phyloP scores from a whole-genome alignment of 2,888 invertebrate genomes.

The Oscheius sp. region DNA sequence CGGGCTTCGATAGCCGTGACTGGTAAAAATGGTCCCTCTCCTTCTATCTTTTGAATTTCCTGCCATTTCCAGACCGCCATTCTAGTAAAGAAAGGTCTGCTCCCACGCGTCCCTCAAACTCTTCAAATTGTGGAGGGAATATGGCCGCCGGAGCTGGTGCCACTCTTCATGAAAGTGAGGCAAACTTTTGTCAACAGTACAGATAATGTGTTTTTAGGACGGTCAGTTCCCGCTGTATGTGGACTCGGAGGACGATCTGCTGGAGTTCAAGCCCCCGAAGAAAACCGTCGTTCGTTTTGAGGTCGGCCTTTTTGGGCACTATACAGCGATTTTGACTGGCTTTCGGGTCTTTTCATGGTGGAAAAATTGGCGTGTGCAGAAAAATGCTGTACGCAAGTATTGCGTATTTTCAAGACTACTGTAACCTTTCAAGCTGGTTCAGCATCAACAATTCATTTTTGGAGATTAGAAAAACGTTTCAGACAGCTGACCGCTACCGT shows the following conservation, averaged over 20 bases:
- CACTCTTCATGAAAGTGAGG: constrained; percentile 66
- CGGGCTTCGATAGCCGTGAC: background rate
- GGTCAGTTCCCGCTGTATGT: constrained; percentile 68
- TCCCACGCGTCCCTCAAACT: constrained; percentile 66
- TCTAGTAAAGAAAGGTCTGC: constrained; percentile 69
- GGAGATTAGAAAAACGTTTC: background rate
- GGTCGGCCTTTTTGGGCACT: constrained; percentile 7
- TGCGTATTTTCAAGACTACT: no score
- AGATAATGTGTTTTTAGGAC: constrained; percentile 42
- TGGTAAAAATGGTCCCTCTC: background rate
- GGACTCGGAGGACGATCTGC: constrained; percentile 64
- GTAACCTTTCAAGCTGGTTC: no score
- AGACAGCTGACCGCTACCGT: constrained; percentile 34
- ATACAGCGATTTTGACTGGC: no score
- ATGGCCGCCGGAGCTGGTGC: constrained; percentile 69
- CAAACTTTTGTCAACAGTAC: background rate
- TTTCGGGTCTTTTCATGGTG: no score
- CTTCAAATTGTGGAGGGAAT: constrained; percentile 70
- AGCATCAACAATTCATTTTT: no score
- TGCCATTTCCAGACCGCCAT: constrained; percentile 63
- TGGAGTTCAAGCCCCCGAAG: constrained; percentile 41
- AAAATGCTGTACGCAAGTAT: no score
- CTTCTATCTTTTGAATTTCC: background rate
- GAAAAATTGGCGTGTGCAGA: no score
- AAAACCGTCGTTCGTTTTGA: constrained; percentile 40